Conservation (phyloP, 2,797 vertebrate genomes). For the Perodicticus potto region DNA sequence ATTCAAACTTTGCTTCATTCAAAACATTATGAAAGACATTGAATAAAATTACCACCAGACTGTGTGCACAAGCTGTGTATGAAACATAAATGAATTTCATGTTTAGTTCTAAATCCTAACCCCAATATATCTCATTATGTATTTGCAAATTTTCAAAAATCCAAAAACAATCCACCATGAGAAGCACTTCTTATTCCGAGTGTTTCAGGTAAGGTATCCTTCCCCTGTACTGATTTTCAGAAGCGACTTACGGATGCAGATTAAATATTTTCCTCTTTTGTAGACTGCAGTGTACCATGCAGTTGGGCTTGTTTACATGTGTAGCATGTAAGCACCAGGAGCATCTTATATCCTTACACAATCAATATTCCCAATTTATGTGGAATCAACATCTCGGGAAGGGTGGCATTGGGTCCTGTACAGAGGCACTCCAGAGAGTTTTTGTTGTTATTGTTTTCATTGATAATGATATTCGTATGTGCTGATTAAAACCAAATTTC, state of each 20-base stretch:
- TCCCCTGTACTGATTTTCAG: not conserved
- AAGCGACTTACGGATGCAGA: not conserved
- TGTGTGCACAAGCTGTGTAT: not conserved
- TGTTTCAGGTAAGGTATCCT: not conserved
- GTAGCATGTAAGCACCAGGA: not conserved
- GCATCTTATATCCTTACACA: not conserved
- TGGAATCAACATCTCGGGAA: not conserved
- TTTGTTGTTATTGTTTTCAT: not conserved
- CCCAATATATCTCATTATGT: not conserved
- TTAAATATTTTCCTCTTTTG: not conserved
- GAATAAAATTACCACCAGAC: not conserved
- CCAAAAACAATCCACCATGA: not conserved
- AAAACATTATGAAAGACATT: not conserved
- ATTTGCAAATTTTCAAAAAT: not conserved
- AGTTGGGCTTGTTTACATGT: not conserved
- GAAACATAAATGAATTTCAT: not conserved
- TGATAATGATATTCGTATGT: not conserved
- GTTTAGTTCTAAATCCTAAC: not conserved
- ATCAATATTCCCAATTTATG: not conserved
- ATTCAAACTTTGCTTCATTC: not conserved
- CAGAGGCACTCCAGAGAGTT: not conserved
- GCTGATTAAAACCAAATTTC: slow-evolving; percentile 37
- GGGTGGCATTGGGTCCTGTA: not conserved
- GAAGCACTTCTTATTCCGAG: not conserved
- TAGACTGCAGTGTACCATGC: not conserved